Evolutionary conservation across 2,888 invertebrate species (phyloP).

Genomic region (Sarcophaga subvicina): DNA sequence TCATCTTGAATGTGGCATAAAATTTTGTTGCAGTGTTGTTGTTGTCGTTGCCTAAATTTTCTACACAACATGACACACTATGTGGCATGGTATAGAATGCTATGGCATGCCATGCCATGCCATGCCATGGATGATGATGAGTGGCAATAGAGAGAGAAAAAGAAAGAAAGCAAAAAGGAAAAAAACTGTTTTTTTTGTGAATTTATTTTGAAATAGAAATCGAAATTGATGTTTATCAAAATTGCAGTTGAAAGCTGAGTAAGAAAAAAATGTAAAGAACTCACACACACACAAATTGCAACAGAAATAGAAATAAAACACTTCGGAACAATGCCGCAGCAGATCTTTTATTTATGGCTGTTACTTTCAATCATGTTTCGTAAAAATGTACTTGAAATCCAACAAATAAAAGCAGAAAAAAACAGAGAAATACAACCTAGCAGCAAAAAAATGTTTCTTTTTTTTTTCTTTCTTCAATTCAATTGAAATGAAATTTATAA

Average conservation of each 20-base stretch:
- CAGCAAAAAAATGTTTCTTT: not conserved
- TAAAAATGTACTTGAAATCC: not conserved
- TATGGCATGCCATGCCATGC: no score
- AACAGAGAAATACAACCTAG: not conserved
- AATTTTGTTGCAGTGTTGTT: no score
- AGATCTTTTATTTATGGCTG: not conserved
- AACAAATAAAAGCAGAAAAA: not conserved
- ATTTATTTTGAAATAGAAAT: not conserved
- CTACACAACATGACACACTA: no score
- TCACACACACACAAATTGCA: not conserved
- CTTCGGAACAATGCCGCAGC: not conserved
- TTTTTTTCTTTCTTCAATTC: not conserved
- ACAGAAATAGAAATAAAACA: not conserved
- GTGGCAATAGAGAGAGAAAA: no score
- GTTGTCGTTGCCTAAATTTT: no score
- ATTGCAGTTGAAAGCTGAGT: constrained; percentile 2
- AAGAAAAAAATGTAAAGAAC: not conserved
- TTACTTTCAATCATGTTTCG: not conserved
- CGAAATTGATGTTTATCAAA: constrained; percentile 5
- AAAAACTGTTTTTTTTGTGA: no score
- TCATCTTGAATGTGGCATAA: no score
- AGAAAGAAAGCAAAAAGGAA: no score
- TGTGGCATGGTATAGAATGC: no score
- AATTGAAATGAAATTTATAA: not conserved
- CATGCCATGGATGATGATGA: no score